Percentiles rank a stretch among this genome's conserved stretches.
Conservation (phyloP, 2,113 vertebrate genomes). For the Lipophrys pholis region DNA sequence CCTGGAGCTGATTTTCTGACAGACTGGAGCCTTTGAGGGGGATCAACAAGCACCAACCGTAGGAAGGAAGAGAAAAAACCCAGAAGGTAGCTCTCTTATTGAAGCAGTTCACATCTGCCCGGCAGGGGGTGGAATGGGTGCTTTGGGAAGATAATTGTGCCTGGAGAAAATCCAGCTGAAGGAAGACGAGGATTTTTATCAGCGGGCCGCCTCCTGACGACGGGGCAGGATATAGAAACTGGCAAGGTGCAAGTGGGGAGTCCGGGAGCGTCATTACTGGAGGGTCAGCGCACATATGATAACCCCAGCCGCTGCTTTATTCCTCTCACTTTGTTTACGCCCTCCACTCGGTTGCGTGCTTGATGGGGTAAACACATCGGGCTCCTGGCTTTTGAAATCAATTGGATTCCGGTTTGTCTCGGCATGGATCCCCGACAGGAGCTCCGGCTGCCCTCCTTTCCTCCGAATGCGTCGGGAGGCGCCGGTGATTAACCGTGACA, state of each 20-base stretch:
- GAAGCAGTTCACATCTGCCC: slow-evolving; percentile 60
- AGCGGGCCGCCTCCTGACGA: slow-evolving; percentile 57
- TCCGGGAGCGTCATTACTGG: slow-evolving; percentile 65
- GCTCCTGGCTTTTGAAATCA: slow-evolving; percentile 72
- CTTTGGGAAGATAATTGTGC: slow-evolving; percentile 75
- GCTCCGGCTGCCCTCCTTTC: slow-evolving; percentile 23
- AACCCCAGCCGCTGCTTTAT: slow-evolving; percentile 62
- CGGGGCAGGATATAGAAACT: slow-evolving; percentile 64
- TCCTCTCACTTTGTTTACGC: slow-evolving; percentile 70
- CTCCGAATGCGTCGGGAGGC: slow-evolving; percentile 40
- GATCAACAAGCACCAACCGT: slow-evolving; percentile 42
- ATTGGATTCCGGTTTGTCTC: slow-evolving; percentile 60
- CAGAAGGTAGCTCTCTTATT: slow-evolving; percentile 39
- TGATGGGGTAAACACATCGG: slow-evolving; percentile 71
- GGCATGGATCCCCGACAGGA: slow-evolving; percentile 42
- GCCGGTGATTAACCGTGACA: slow-evolving; percentile 56
- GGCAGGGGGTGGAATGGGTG: slow-evolving; percentile 68
- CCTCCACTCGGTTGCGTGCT: slow-evolving; percentile 62
- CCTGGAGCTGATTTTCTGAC: slow-evolving; percentile 59
- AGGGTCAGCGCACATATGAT: slow-evolving; percentile 54
- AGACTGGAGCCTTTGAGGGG: slow-evolving; percentile 36
- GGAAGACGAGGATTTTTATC: slow-evolving; percentile 71
- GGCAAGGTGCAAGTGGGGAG: slow-evolving; percentile 70
- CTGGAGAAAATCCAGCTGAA: slow-evolving; percentile 65
- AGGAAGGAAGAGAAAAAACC: slow-evolving; percentile 1